Evolutionary conservation across 2,797 vertebrate genomes (phyloP).

Genomic region (Lutjanus argentimaculatus): DNA sequence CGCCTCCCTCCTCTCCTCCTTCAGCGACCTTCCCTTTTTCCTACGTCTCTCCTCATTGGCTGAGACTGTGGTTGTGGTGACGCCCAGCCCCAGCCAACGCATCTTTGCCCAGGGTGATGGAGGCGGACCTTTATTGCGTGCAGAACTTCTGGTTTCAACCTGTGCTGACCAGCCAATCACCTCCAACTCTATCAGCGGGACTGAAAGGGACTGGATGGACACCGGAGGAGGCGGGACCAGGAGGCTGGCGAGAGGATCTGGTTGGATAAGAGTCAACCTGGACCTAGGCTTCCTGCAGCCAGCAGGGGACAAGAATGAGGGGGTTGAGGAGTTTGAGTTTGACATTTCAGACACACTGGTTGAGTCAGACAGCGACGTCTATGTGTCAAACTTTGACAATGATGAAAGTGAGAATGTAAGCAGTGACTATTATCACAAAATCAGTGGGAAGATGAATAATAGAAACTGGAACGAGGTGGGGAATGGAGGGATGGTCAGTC

Average conservation of each 20-base stretch:
- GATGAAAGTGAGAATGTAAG: constrained; percentile 35
- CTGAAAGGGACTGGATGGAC: constrained; percentile 23
- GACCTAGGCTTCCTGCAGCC: constrained; percentile 71
- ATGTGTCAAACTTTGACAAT: constrained; percentile 51
- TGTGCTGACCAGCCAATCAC: constrained; percentile 61
- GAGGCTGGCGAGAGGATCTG: constrained; percentile 81
- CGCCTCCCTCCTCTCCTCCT: constrained; percentile 77
- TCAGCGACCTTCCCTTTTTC: constrained; percentile 68
- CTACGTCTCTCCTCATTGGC: constrained; percentile 81
- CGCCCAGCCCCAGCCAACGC: constrained; percentile 63
- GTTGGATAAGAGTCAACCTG: constrained; percentile 86
- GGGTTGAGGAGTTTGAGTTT: constrained; percentile 64
- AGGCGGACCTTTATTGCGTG: constrained; percentile 82
- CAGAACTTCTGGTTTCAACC: constrained; percentile 79
- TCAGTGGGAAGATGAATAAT: constrained; percentile 10
- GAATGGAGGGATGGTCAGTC: constrained; percentile 41
- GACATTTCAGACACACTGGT: constrained; percentile 75
- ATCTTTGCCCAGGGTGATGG: constrained; percentile 83
- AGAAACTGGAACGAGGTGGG: constrained; percentile 25
- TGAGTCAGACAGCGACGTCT: constrained; percentile 70
- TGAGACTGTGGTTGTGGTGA: constrained; percentile 80
- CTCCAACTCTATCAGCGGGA: constrained; percentile 66
- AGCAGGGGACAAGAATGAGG: constrained; percentile 48
- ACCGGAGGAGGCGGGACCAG: constrained; percentile 17
- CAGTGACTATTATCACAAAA: constrained; percentile 51